Base-by-base conservation (phyloP, 2,888 invertebrate genomes). In the Cephus pulcher region DNA sequence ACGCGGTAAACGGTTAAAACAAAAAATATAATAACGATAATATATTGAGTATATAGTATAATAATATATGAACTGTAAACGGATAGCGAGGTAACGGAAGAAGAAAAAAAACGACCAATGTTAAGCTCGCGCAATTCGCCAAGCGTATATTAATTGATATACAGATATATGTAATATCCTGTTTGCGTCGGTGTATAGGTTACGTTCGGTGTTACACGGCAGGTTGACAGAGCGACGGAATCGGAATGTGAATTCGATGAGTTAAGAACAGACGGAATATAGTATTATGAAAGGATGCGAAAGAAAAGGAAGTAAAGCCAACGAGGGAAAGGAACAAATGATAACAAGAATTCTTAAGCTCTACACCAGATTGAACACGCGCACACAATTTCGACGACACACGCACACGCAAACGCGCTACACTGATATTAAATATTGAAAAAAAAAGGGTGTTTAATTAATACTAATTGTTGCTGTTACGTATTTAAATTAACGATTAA, bases 91-190 rank as follows among this genome's bases (percentile, higher is more conserved):
- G 74, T 74, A 77, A 74, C 76, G 78, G 34, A 77, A 40, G 71
- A 82, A 79, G 75, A 80, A 83, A 78, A 77, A 80, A 79, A 85
- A 82, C 83, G 88, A 86, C 87, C 88, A 88, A 86, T 86, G 79
- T 84, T 85, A 82, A 79, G 83, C 76, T 83, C 83, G 81, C 80
- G 79, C 79, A 73, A 81, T 80, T 83, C 81, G 80, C 82, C 80
- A 82, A 80, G 81, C 80, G 79, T 78, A 80, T 81, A 76, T 80
- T 75, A 78, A 76, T 79, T 76, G 70, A 76, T 76, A 76, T 70
- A n/a, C 32, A 69, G 75, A 69, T 30, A 23, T 75, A 75, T 37
- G 56, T 75, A 30, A 70, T 70, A 70, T 70, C 30, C 15, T 70
- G 12, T 70, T 33, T 33, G 33, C 70, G 70, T 34, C n/a, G 35